A percentile compares a stretch with the other conserved stretches of the same genome.
Conservation (phyloP, 2,797 vertebrate species). For the Zalophus californianus region DNA sequence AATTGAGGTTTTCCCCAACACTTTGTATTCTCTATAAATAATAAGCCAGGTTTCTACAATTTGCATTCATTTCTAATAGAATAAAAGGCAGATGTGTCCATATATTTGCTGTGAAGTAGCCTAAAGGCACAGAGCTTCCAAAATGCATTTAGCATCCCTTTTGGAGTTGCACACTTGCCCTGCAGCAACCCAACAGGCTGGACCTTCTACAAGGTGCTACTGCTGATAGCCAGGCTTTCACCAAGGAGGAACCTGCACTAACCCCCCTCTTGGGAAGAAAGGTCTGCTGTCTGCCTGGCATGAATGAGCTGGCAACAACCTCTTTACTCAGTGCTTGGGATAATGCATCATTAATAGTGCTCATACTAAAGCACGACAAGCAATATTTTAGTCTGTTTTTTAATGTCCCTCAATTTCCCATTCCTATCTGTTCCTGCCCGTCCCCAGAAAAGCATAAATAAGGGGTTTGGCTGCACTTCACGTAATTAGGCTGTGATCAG, state of each 20-base stretch:
- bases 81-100: background rate
- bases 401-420: constrained; percentile 44
- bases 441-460: constrained; percentile 52
- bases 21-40: background rate
- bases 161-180: background rate
- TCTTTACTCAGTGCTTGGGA: background rate
- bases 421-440: constrained; percentile 3
- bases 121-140: background rate
- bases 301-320: background rate
- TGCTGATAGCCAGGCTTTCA: background rate
- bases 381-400: constrained; percentile 52
- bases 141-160: background rate
- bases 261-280: constrained; percentile 19
- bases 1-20: constrained; percentile 1
- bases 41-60: background rate
- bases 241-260: background rate
- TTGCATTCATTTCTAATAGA: background rate
- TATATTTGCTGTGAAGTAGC: background rate
- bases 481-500: constrained; percentile 67
- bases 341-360: background rate
- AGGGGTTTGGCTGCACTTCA: background rate
- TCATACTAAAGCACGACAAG: background rate
- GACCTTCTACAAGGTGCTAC: background rate
- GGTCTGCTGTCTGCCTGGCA: background rate
- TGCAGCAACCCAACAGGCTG: background rate